Conservation (phyloP, 2,797 vertebrate species). For the Sternarchorhynchus goeldii region DNA sequence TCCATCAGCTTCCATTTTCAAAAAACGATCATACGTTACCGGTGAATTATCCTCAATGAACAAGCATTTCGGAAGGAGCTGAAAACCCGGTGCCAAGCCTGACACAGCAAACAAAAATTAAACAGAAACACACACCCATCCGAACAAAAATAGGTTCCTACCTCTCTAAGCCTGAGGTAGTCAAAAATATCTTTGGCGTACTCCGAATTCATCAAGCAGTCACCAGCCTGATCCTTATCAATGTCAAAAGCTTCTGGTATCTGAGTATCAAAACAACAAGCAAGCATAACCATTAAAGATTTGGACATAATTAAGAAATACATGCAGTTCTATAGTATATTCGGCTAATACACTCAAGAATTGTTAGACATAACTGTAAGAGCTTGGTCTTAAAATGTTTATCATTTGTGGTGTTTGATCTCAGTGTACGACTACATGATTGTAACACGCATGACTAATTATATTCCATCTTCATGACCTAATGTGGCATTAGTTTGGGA, state of each 20-base stretch:
- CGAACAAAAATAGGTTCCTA: slow-evolving; percentile 53
- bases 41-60: background rate
- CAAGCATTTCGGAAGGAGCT: background rate
- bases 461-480: too few species aligned
- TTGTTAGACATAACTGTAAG: too few species aligned
- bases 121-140: background rate
- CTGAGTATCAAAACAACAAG: slow-evolving; percentile 56
- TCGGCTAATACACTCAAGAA: too few species aligned
- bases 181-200: slow-evolving; percentile 88
- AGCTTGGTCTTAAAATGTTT: too few species aligned
- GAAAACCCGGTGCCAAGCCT: background rate
- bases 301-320: too few species aligned
- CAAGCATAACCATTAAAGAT: background rate
- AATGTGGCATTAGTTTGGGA: too few species aligned
- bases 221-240: slow-evolving; percentile 73
- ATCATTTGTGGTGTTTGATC: too few species aligned
- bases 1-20: too few species aligned
- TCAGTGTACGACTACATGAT: too few species aligned
- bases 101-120: background rate
- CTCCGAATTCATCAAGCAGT: slow-evolving; percentile 74
- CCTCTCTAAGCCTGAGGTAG: slow-evolving; percentile 88
- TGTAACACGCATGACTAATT: too few species aligned
- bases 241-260: slow-evolving; percentile 75
- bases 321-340: too few species aligned
- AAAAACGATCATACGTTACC: background rate